A percentile compares a stretch with the other conserved stretches of the same genome.
These are phyloP conservation scores for Platygyra sinensis DNA, from an alignment of 64 coral and sea anemone species.

Conservation along the genomic window DNA sequence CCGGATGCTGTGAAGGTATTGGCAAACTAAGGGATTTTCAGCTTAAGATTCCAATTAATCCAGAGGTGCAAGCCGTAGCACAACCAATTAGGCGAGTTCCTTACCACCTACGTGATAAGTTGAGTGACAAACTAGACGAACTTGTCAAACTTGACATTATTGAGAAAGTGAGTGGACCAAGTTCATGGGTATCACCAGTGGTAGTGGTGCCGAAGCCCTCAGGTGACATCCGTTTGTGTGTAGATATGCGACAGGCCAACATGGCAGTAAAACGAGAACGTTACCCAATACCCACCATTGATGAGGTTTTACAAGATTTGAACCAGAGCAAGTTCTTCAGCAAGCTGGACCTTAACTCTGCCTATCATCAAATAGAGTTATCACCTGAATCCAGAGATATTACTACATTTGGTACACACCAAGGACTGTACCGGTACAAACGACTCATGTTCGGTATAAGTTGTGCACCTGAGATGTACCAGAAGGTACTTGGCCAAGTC, in stretches of 20 bases:
- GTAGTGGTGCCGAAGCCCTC: slow-evolving; percentile 42
- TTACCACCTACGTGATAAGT: slow-evolving; percentile 50
- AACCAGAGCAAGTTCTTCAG: slow-evolving; percentile 19
- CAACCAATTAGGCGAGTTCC: slow-evolving; percentile 17
- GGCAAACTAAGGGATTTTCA: slow-evolving; percentile 66
- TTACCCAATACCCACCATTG: slow-evolving; percentile 8
- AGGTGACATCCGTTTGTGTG: slow-evolving; percentile 21
- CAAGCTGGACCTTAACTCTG: slow-evolving; percentile 22
- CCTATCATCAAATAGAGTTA: slow-evolving; percentile 29
- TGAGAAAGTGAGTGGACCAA: slow-evolving; percentile 49
- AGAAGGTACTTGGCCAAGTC: slow-evolving; percentile 1
- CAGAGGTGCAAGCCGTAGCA: not conserved
- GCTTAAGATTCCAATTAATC: slow-evolving; percentile 18
- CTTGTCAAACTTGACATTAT: slow-evolving; percentile 32
- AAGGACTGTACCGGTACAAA: slow-evolving; percentile 26
- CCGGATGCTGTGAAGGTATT: slow-evolving; percentile 54
- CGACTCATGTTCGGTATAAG: slow-evolving; percentile 44
- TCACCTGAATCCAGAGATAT: slow-evolving; percentile 24
- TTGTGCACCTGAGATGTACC: slow-evolving; percentile 33
- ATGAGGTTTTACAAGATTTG: slow-evolving; percentile 25
- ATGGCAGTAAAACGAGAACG: not conserved
- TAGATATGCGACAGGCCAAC: slow-evolving; percentile 30
- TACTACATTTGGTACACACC: slow-evolving; percentile 44
- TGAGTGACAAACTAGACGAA: slow-evolving; percentile 35
- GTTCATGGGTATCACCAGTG: slow-evolving; percentile 37